Evolutionary conservation across 2,797 vertebrate species (phyloP).

Genomic region (Cyclura pinguis): DNA sequence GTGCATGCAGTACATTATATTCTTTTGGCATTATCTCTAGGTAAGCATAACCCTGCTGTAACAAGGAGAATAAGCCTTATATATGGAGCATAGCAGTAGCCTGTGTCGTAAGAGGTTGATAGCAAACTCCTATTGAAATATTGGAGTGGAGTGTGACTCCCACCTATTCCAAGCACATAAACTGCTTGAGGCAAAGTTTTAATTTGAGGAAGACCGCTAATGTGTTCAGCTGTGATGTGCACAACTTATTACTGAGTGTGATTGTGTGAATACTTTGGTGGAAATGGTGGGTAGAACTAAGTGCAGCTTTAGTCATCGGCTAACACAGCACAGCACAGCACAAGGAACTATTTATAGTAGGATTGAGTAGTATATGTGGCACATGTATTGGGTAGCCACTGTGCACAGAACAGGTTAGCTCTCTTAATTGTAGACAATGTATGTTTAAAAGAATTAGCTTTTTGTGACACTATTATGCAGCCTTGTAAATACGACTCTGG

Average conservation of each 20-base stretch:
- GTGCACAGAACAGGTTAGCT: neutral
- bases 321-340: neutral
- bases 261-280: neutral
- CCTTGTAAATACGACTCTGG: neutral
- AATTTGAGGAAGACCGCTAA: neutral
- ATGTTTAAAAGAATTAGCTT: neutral
- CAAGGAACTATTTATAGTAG: neutral
- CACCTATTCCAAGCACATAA: neutral
- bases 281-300: neutral
- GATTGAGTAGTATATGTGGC: neutral
- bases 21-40: neutral
- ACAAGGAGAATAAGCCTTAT: neutral
- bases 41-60: neutral
- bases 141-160: neutral
- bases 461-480: neutral
- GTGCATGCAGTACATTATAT: constrained; percentile 4
- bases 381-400: neutral
- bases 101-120: neutral
- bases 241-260: neutral
- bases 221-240: neutral
- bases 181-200: neutral
- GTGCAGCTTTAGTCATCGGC: neutral
- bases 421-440: neutral
- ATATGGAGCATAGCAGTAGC: neutral
- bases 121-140: neutral